Base-by-base conservation (phyloP, 2,888 invertebrate species). In the Platypus cylindrus region DNA sequence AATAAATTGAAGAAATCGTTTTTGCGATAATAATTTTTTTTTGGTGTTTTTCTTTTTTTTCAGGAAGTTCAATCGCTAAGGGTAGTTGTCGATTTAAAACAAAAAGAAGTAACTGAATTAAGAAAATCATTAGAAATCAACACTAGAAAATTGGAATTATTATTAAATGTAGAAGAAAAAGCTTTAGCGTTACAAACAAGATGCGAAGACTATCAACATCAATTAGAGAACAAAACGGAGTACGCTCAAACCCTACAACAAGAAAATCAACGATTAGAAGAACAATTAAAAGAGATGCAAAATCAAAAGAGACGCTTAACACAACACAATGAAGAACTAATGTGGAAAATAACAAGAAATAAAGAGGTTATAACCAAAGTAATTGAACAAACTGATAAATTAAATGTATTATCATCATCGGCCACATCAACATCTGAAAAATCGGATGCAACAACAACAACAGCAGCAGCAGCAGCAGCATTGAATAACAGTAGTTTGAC, bases 51-150 rank as follows among this genome's bases (percentile, higher is more conserved):
- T n/a, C n/a, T n/a, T n/a, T n/a, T n/a, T 38, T 47, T 82, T 24
- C 68, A 76, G 48, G 77, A 87, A 60, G 78, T 82, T 2, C 78
- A 81, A 48, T 91, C 91, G 12, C 65, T 94, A 40, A 74, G 86
- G 44, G 78, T 82, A 22, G 93, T 94, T 3, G 67, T 94, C 40
- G 93, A 93, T 50, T 66, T 94, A 53, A 80, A 85, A 53, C 85
- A 85, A 56, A 75, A 78, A 15, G 91, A 94, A 64, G 75, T 89
- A 52, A 77, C 78, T 1, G 75, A 82, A 12, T 65, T 93, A 30
- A 71, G 78, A 28, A 76, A 76, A 50, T 72, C 77, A 36, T 72
- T 78, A 37, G 73, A 75, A 15, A 76, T 81, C 48, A 67, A 82
- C 33, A 64, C 71, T 25, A 73, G 75, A 17, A 81, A 83, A 54